Evolutionary conservation across 2,888 invertebrate genomes (phyloP).

Genomic region (Octodonta nipae): DNA sequence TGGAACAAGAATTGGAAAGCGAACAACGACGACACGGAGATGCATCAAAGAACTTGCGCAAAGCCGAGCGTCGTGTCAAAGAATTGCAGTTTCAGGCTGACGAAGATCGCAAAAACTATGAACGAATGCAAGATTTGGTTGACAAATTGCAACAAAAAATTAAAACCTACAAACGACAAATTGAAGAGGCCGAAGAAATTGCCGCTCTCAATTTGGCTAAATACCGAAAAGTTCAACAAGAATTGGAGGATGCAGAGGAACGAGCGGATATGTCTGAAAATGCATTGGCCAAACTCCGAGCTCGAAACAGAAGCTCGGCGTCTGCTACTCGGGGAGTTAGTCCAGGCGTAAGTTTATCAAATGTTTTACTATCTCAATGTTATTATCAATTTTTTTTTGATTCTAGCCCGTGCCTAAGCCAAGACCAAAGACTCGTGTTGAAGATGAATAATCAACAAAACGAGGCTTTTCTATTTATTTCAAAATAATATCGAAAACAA

Average conservation of each 20-base stretch:
- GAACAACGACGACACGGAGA: conserved; percentile 98
- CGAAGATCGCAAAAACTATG: conserved; percentile 99
- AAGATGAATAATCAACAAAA: too few species aligned
- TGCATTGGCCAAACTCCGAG: conserved; percentile 93
- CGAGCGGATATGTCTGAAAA: conserved; percentile 93
- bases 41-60: conserved; percentile 96
- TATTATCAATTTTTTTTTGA: too few species aligned
- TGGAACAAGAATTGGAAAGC: conserved; percentile 93
- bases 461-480: too few species aligned
- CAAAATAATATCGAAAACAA: too few species aligned
- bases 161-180: conserved; percentile 99
- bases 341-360: conserved; percentile 65
- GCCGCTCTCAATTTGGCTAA: conserved; percentile 96
- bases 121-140: conserved; percentile 97
- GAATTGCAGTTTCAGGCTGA: conserved; percentile 96
- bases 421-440: too few species aligned
- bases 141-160: conserved; percentile 99
- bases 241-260: conserved; percentile 93
- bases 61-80: conserved; percentile 94
- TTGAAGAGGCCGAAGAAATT: conserved; percentile 97
- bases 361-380: too few species aligned
- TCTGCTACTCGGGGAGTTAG: conserved; percentile 80
- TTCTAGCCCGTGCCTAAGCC: too few species aligned
- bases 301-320: conserved; percentile 88
- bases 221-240: conserved; percentile 93